Percentiles rank a stretch among this genome's conserved stretches.
Conservation (phyloP, 2,888 invertebrate species). For the Agrochola circellaris region DNA sequence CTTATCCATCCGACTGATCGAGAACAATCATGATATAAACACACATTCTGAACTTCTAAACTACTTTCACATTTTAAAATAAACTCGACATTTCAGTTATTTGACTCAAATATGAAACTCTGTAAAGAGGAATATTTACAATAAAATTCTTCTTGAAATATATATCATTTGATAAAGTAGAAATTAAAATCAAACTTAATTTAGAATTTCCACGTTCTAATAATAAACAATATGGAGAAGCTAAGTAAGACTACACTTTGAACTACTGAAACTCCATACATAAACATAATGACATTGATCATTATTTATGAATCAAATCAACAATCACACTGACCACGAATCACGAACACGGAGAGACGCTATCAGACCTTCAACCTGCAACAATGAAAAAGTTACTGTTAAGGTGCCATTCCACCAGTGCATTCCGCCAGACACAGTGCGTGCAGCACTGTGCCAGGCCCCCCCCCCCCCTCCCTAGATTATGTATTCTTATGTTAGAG, state of each 20-base stretch:
- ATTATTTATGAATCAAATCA: constrained; percentile 15
- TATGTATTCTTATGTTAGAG: no score
- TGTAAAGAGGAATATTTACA: constrained; percentile 24
- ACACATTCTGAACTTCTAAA: constrained; percentile 22
- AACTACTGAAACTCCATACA: constrained; percentile 44
- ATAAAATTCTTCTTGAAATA: constrained; percentile 33
- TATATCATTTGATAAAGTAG: constrained; percentile 40
- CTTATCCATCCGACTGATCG: constrained; percentile 31
- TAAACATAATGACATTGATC: background rate
- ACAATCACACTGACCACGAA: constrained; percentile 50
- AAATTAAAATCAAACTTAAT: constrained; percentile 41
- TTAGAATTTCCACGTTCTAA: constrained; percentile 18
- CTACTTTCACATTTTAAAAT: constrained; percentile 36
- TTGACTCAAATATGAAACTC: constrained; percentile 19
- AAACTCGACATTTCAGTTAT: constrained; percentile 23
- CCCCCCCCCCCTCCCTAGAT: no score
- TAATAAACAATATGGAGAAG: constrained; percentile 37
- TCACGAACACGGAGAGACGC: constrained; percentile 55
- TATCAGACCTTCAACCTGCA: constrained; percentile 69
- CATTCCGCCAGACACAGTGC: no score
- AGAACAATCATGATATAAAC: constrained; percentile 44
- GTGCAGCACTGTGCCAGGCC: no score
- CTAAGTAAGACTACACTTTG: constrained; percentile 47
- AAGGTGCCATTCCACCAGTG: no score
- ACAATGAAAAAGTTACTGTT: constrained; percentile 56